Evolutionary conservation across 2,113 vertebrate genomes (phyloP), one percentile per base, ranked within the genome.

Genomic region (Syngnathus scovelli): DNA sequence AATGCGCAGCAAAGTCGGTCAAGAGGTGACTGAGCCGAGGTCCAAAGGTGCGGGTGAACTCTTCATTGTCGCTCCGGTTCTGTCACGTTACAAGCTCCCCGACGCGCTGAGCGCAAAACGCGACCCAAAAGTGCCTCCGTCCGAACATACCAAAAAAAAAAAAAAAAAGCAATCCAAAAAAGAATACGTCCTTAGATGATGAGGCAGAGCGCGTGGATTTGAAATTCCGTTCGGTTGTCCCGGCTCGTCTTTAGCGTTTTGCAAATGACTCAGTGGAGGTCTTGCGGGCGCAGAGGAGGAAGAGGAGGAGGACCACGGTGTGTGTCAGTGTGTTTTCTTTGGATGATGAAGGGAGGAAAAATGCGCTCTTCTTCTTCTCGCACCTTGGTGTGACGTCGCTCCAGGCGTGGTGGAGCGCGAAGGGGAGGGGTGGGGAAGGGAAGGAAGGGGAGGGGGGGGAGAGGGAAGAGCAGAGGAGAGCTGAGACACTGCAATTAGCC

Each of bases 361-460:
- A 87, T 81, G 79, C 76, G 69, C 86, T 86, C 77, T 68, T 85
- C 83, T 83, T 85, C 84, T 83, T 70, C 85, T 83, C 75, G 83
- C 88, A 87, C 87, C 82, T 84, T 71, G 51, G 68, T 71, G 85
- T 92, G 89, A 91, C 90, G 90, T 89, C 83, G 89, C 91, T 88
- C 64, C 69, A 69, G 89, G 89, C 85, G 77, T 88, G 84, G 73
- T 65, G 75, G 83, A 85, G 86, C 86, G 90, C 87, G 88, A 83
- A 89, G 81, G 89, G 84, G 87, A 64, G 54, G 67, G 41, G 65
- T 38, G 58, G 36, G 15, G 43, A 4, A n/a, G 36, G 7, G 21
- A 23, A 21, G 38, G 33, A 16, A 13, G 16, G 33, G 13, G 51
- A 44, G 68, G 44, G 68, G 33, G 33, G 56, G 41, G 65, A 49